Percentiles rank a stretch among this genome's conserved stretches.
Conservation (phyloP, 1,140 invertebrate species). For the Leptopilina clavipes region DNA sequence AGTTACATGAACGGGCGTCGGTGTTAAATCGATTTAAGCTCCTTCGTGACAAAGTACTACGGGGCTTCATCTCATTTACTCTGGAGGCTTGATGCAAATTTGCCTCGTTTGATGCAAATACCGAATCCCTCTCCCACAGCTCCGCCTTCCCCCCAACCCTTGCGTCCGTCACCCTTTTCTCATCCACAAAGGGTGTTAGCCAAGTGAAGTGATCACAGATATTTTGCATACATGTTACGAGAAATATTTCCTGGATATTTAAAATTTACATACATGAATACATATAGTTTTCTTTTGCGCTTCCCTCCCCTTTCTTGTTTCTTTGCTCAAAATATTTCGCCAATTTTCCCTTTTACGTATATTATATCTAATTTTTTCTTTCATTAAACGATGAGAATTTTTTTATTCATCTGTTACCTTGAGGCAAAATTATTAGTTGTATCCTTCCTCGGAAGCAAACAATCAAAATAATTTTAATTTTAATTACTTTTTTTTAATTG, state of each 20-base stretch:
- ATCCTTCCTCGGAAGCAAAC: no score
- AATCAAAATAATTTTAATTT: no score
- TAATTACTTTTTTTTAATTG: no score
- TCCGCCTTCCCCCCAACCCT: not conserved
- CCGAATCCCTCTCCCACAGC: constrained; percentile 7
- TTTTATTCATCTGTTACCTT: not conserved
- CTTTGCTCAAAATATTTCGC: not conserved
- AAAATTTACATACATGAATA: constrained; percentile 31
- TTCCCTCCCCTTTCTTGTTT: not conserved
- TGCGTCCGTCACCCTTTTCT: constrained; percentile 10
- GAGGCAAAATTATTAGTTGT: not conserved
- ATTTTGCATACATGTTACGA: constrained; percentile 31
- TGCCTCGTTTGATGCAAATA: constrained; percentile 41
- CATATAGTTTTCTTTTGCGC: constrained; percentile 1
- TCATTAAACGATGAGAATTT: not conserved
- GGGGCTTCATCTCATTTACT: constrained; percentile 54
- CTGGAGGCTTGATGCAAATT: constrained; percentile 54
- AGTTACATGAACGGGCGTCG: constrained; percentile 52
- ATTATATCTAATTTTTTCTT: not conserved
- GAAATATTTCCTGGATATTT: constrained; percentile 26
- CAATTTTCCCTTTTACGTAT: not conserved
- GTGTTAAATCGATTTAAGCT: constrained; percentile 59
- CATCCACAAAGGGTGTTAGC: constrained; percentile 20
- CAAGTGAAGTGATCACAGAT: constrained; percentile 23
- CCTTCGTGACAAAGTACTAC: constrained; percentile 57